Conservation (phyloP, 2,797 vertebrate genomes). For the Coreius guichenoti region DNA sequence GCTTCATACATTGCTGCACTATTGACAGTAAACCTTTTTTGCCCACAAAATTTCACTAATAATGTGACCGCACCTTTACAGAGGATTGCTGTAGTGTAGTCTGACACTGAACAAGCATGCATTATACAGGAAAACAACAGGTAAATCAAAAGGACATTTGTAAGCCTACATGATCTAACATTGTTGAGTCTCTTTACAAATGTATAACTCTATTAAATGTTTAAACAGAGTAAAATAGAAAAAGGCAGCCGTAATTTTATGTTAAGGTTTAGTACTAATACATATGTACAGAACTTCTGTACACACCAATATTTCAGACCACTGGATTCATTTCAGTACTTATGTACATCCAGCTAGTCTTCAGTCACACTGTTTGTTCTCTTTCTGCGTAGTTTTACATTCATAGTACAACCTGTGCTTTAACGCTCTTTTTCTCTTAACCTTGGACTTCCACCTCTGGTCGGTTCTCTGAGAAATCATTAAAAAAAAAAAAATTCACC, state of each 20-base stretch:
- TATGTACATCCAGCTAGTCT: background rate
- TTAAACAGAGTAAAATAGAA: background rate
- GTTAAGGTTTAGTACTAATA: background rate
- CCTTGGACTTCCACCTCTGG: constrained; percentile 13
- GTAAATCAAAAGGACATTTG: background rate
- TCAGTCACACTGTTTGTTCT: constrained; percentile 19
- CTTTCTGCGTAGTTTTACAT: background rate
- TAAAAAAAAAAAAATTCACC: background rate
- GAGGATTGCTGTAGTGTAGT: background rate
- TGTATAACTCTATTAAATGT: background rate
- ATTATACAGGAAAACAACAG: background rate
- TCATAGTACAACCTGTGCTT: constrained; percentile 8
- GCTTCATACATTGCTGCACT: background rate
- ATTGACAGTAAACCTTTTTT: background rate
- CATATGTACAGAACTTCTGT: background rate
- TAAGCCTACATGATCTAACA: background rate
- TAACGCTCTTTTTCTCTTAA: background rate
- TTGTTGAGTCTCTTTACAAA: background rate
- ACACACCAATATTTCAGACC: constrained; percentile 4
- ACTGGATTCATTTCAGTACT: constrained; percentile 4
- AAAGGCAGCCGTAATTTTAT: background rate
- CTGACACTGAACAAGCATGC: background rate
- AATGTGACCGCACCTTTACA: background rate
- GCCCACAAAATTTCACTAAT: background rate
- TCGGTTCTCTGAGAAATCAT: constrained; percentile 33